phyloP scores from a whole-genome alignment of 2,888 invertebrate genomes.

The Agrypnus murinus region DNA sequence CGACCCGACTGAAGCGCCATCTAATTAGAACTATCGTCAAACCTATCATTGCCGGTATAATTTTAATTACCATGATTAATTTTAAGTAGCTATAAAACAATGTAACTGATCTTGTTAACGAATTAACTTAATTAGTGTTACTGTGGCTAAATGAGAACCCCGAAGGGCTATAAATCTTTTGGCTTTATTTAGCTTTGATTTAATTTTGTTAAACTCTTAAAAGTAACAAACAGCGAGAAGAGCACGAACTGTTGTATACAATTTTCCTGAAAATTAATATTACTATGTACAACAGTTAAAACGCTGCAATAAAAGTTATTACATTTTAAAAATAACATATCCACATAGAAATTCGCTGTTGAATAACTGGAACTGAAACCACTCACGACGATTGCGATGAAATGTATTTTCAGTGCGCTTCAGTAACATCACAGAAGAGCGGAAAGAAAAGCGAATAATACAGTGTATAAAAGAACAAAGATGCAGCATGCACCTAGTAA shows the following conservation, averaged over 20 bases:
- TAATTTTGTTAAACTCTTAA: conserved; percentile 15
- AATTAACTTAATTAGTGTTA: conserved; percentile 60
- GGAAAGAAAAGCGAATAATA: conserved; percentile 28
- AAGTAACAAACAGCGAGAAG: no score
- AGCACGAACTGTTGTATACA: no score
- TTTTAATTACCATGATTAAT: conserved; percentile 61
- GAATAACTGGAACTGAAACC: conserved; percentile 18
- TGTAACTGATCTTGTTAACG: conserved; percentile 60
- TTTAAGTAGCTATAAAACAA: conserved; percentile 58
- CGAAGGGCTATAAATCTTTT: conserved; percentile 48
- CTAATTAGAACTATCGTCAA: conserved; percentile 41
- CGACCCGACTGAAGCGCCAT: not conserved
- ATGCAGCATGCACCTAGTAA: conserved; percentile 21
- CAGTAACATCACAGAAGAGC: conserved; percentile 19
- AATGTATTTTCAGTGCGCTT: conserved; percentile 33
- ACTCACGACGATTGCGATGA: conserved; percentile 25
- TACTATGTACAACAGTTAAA: no score
- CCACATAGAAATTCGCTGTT: not conserved
- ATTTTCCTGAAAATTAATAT: conserved; percentile 17
- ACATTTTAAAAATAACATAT: conserved; percentile 11
- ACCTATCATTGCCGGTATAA: conserved; percentile 49
- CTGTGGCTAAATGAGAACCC: conserved; percentile 58
- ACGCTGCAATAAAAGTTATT: conserved; percentile 14
- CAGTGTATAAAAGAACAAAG: conserved; percentile 25
- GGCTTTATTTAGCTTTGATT: conserved; percentile 46